phyloP scores from a whole-genome alignment of 2,888 invertebrate genomes.

The Mythimna albipuncta region DNA sequence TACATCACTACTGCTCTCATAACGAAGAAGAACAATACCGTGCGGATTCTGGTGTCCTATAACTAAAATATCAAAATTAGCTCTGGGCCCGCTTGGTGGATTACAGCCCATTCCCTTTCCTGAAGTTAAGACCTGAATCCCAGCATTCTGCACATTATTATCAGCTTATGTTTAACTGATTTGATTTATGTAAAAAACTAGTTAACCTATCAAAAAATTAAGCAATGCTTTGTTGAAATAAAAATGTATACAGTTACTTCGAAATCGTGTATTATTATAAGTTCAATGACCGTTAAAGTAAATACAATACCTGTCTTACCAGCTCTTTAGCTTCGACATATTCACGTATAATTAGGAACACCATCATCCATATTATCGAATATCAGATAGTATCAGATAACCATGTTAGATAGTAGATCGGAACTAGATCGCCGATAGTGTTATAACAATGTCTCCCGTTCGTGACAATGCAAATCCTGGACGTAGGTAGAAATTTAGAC shows the following conservation, averaged over 20 bases:
- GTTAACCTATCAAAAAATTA: neutral
- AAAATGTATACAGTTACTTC: neutral
- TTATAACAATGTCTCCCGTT: neutral
- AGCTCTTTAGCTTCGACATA: neutral
- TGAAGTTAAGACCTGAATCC: no score
- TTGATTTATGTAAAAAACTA: neutral
- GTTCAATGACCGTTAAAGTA: neutral
- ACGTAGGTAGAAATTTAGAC: neutral
- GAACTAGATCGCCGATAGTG: neutral
- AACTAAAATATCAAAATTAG: no score
- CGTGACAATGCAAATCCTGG: conserved; percentile 15
- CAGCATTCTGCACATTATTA: no score
- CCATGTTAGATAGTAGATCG: neutral
- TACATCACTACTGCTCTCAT: no score
- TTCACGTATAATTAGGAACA: neutral
- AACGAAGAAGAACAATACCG: no score
- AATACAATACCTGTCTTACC: neutral
- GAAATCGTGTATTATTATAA: neutral
- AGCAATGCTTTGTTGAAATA: neutral
- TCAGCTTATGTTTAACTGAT: neutral
- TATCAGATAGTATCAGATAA: neutral
- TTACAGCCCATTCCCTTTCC: no score
- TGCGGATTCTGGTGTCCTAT: no score
- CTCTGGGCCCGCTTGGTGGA: no score
- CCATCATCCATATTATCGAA: neutral